These are phyloP conservation scores for Ophion ellenae DNA, from an alignment of 2,888 invertebrate species.

Conservation along the genomic window DNA sequence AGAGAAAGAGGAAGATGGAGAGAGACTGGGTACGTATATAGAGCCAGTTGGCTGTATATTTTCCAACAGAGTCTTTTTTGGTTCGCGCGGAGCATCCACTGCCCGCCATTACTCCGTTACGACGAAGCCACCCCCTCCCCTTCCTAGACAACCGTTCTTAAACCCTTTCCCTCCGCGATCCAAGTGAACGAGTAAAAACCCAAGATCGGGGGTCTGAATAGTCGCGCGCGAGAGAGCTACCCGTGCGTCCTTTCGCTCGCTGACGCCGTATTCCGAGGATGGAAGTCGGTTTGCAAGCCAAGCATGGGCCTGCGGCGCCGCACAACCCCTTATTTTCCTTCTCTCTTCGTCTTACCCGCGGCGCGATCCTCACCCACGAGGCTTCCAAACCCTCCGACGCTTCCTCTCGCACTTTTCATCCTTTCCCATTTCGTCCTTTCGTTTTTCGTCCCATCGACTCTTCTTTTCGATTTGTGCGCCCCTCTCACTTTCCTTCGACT, in stretches of 20 bases:
- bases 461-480: conserved; percentile 63
- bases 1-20: conserved; percentile 44
- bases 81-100: conserved; percentile 61
- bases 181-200: conserved; percentile 69
- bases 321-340: conserved; percentile 81
- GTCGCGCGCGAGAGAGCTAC: conserved; percentile 71
- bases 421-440: conserved; percentile 65
- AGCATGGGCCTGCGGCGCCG: conserved; percentile 82
- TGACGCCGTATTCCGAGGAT: conserved; percentile 74
- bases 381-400: conserved; percentile 63
- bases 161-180: conserved; percentile 63
- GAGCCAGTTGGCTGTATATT: conserved; percentile 59
- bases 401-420: conserved; percentile 30
- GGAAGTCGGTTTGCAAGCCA: conserved; percentile 84
- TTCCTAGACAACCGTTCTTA: conserved; percentile 69
- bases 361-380: conserved; percentile 68
- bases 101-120: conserved; percentile 62
- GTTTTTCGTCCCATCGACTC: conserved; percentile 60
- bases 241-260: conserved; percentile 44
- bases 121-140: conserved; percentile 53
- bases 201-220: conserved; percentile 80
- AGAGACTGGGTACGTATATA: conserved; percentile 34
- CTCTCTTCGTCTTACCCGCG: conserved; percentile 70
- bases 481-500: conserved; percentile 60
- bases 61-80: conserved; percentile 53